A percentile compares a stretch with the other conserved stretches of the same genome.
Conservation (phyloP, 2,113 vertebrate species). For the Myanophis thanlyinensis region DNA sequence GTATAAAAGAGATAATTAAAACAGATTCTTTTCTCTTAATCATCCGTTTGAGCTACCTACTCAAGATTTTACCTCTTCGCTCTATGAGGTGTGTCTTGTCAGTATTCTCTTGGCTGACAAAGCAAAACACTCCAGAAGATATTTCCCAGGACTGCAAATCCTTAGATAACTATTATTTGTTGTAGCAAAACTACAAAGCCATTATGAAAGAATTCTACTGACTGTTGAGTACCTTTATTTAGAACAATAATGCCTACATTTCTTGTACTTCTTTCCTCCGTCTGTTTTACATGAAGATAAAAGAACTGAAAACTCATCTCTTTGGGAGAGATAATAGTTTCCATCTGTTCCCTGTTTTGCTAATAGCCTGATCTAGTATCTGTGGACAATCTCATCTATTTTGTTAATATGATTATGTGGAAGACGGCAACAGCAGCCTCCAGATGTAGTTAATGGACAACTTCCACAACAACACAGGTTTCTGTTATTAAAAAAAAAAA, state of each 20-base stretch:
- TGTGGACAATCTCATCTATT: neutral
- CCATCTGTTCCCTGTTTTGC: neutral
- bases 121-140: neutral
- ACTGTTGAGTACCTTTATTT: neutral
- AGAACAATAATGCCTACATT: neutral
- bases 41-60: neutral
- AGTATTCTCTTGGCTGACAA: neutral
- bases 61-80: neutral
- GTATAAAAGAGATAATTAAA: neutral
- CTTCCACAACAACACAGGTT: neutral
- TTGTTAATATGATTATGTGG: neutral
- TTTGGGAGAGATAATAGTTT: neutral
- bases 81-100: neutral
- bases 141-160: neutral
- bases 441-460: neutral
- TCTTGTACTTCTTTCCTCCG: neutral
- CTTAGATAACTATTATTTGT: neutral
- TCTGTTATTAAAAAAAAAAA: neutral
- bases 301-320: neutral
- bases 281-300: neutral
- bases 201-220: neutral
- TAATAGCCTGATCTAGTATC: neutral
- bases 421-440: neutral
- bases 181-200: neutral
- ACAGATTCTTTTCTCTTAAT: neutral